Evolutionary conservation across 2,113 vertebrate species (phyloP).

Genomic region (Xiphophorus couchianus): DNA sequence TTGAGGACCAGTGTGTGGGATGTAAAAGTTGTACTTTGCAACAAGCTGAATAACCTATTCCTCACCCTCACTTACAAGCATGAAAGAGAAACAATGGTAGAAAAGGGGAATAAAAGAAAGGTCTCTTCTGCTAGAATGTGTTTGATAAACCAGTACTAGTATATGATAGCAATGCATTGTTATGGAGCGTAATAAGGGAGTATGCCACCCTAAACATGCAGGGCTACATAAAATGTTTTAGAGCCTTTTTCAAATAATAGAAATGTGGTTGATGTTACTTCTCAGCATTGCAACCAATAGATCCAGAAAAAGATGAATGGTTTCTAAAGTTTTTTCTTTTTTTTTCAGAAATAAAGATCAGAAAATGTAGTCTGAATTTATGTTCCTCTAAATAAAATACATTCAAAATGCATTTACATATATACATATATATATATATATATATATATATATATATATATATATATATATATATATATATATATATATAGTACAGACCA

Average conservation of each 20-base stretch:
- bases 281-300: not conserved
- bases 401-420: too few species aligned
- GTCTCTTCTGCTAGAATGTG: too few species aligned
- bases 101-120: not conserved
- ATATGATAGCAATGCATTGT: not conserved
- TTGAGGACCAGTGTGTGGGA: not conserved
- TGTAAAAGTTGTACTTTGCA: not conserved
- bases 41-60: conserved; percentile 1
- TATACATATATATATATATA: too few species aligned
- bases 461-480: too few species aligned
- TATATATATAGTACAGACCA: too few species aligned
- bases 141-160: not conserved
- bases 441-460: too few species aligned
- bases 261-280: not conserved
- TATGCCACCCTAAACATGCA: not conserved
- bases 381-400: too few species aligned
- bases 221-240: not conserved
- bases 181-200: not conserved
- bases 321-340: too few species aligned
- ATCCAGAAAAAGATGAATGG: not conserved
- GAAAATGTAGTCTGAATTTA: too few species aligned
- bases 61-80: not conserved
- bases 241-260: not conserved
- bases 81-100: not conserved
- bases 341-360: too few species aligned